Base-by-base conservation (phyloP, 2,888 invertebrate species). In the Brachynemurus nebulosus region DNA sequence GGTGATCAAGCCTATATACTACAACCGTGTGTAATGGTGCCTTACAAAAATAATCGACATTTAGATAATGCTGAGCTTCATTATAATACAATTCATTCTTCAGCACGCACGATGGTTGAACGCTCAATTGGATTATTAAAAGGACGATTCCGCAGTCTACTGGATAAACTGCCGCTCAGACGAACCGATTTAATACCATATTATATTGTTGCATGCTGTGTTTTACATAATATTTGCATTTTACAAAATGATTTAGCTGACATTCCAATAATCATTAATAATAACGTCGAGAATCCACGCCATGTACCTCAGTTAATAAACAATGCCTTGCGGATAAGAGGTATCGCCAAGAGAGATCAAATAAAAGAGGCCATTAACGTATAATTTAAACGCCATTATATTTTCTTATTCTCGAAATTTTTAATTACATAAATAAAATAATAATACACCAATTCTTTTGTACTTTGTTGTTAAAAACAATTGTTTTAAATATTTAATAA, bases 181-280 rank as follows among this genome's bases (percentile, higher is more conserved):
- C 11, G 38, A 38, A 20, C 38, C 8, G 38, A 38, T 12, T 17
- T 38, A 38, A 38, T 38, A 19, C 38, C 38, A 20, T 20, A 38
- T 9, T 38, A 38, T 38, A 16, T 38, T 38, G n/a, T 20, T 20
- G 38, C 38, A n/a, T 38, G 38, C 16, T 38, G 38, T 38, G 12
- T 38, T n/a, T 38, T 38, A 12, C 38, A 38, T 16, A 38, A 38
- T 20, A 38, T 38, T 38, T 38, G 38, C 20, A 38, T 38, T 38
- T 19, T 20, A 12, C 8, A 16, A 20, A 16, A 38, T 38, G 16
- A 38, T 38, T 38, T 38, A 20, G 19, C 19, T 20, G 38, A 38
- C 12, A 38, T 38, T 20, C 34, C 34, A 34, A 14, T 34, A 23
- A 23, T 23, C 9, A 23, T 23, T 23, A 23, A 23, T 23, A 23